Conservation (phyloP, 2,888 invertebrate species). For the Adelognathus sp. region DNA sequence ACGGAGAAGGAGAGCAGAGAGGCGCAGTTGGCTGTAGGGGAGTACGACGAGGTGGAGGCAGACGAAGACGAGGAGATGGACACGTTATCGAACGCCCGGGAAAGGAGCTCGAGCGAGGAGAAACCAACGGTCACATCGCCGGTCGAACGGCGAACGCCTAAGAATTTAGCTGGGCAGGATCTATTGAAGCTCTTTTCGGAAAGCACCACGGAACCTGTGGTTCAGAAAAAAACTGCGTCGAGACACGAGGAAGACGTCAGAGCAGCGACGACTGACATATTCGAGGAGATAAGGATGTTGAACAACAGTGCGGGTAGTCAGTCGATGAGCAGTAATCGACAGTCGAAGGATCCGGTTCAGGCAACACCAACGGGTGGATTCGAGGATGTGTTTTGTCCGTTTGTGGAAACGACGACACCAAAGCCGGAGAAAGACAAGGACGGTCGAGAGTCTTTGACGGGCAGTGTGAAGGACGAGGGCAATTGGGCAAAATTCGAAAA, state of each 20-base stretch:
- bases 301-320: conserved; percentile 70
- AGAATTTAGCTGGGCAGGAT: conserved; percentile 71
- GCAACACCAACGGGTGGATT: conserved; percentile 66
- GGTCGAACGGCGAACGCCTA: conserved; percentile 55
- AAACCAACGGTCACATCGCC: conserved; percentile 60
- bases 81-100: conserved; percentile 3
- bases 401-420: too few relatives aligned
- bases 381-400: conserved; percentile 76
- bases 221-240: conserved; percentile 65
- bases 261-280: conserved; percentile 74
- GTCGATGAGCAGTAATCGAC: conserved; percentile 21
- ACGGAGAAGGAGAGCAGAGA: conserved; percentile 50
- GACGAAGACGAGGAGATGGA: conserved; percentile 63
- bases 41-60: conserved; percentile 64
- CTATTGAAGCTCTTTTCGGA: conserved; percentile 76
- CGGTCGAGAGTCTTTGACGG: conserved; percentile 58
- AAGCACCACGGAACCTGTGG: conserved; percentile 59
- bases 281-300: conserved; percentile 78
- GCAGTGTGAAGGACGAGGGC: conserved; percentile 70
- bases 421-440: conserved; percentile 61
- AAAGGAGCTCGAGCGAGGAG: conserved; percentile 57
- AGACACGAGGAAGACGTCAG: conserved; percentile 69
- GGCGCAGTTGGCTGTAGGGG: conserved; percentile 54
- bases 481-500: conserved; percentile 80
- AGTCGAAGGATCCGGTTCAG: conserved; percentile 10